Percentiles rank a stretch among this genome's conserved stretches.
Evolutionary conservation across 1,140 invertebrate species (phyloP).

Genomic region (Polypedilum vanderplanki): DNA sequence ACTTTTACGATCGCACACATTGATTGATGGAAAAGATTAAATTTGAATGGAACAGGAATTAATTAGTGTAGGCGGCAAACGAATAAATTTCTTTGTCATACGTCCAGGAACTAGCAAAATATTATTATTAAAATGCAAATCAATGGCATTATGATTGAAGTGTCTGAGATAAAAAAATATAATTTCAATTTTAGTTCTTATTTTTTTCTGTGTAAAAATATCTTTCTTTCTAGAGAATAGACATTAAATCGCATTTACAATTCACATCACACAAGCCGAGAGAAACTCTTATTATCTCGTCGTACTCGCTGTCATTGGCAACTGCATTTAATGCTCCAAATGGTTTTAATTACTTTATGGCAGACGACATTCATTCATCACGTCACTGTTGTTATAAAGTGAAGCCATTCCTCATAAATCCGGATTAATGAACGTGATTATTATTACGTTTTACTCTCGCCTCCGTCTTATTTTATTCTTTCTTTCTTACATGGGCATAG

Average conservation of each 20-base stretch:
- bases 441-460: too few species aligned
- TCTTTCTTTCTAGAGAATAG: too few species aligned
- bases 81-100: neutral
- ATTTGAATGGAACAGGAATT: neutral
- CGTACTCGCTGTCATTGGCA: neutral
- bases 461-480: too few species aligned
- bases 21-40: neutral
- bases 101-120: neutral
- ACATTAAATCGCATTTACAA: too few species aligned
- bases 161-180: too few species aligned
- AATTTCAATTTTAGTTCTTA: too few species aligned
- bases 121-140: neutral
- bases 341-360: neutral
- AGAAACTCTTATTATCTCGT: neutral
- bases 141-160: neutral
- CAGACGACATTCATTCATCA: neutral
- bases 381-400: neutral
- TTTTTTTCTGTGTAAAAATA: too few species aligned
- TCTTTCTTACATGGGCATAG: too few species aligned
- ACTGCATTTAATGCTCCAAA: neutral
- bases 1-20: neutral
- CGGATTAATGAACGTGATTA: neutral
- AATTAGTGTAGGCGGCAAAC: conserved; percentile 1
- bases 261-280: too few species aligned
- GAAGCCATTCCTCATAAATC: neutral